Conservation (phyloP, 2,888 invertebrate genomes). For the Thelaira solivaga region DNA sequence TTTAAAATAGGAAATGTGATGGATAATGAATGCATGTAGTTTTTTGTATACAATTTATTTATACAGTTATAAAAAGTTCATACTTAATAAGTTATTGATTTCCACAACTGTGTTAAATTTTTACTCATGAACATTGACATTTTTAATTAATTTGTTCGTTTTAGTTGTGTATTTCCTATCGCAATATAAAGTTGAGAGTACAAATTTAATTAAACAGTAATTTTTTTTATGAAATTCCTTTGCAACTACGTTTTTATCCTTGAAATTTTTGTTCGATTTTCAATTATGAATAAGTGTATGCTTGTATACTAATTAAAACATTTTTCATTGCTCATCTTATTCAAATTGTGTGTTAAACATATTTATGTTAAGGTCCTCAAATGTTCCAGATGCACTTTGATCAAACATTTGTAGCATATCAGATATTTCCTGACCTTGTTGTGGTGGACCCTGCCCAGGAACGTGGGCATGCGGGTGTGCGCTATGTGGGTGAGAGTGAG, state of each 20-base stretch:
- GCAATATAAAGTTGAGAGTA: neutral
- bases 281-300: neutral
- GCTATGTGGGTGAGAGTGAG: constrained; percentile 69
- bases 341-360: constrained; percentile 93
- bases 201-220: neutral
- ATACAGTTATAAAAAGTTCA: too few relatives aligned
- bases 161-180: too few relatives aligned
- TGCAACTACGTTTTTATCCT: neutral
- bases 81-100: too few relatives aligned
- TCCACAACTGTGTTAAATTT: too few relatives aligned
- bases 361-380: constrained; percentile 91
- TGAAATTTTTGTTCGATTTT: constrained; percentile 5
- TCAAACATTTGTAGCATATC: constrained; percentile 96
- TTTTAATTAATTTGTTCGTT: too few relatives aligned
- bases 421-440: constrained; percentile 88
- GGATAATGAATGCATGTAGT: too few relatives aligned
- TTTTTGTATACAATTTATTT: too few relatives aligned
- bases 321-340: constrained; percentile 72
- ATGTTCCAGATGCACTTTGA: constrained; percentile 88
- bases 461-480: constrained; percentile 74
- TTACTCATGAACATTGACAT: too few relatives aligned
- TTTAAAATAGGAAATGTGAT: too few relatives aligned
- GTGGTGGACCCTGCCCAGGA: constrained; percentile 78
- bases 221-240: constrained; percentile 13
- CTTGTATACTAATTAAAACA: neutral